phyloP scores from a whole-genome alignment of 2,113 vertebrate species.

The Catharus bicknelli region DNA sequence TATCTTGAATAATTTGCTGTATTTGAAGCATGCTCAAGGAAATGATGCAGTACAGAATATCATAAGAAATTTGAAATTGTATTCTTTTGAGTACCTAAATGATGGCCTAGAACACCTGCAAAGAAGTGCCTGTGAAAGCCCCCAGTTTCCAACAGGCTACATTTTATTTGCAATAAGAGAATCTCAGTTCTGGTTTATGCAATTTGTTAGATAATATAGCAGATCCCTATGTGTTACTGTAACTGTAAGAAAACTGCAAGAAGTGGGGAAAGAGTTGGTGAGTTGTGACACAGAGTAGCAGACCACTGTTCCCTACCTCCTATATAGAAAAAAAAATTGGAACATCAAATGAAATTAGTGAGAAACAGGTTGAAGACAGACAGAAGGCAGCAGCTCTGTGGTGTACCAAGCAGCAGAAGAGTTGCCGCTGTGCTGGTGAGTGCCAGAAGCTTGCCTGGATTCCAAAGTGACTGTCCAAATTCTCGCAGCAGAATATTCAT shows the following conservation, averaged over 20 bases:
- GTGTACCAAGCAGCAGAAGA: background rate
- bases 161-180: background rate
- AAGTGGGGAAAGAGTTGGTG: background rate
- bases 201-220: background rate
- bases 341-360: background rate
- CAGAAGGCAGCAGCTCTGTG: background rate
- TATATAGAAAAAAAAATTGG: background rate
- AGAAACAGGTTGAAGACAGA: background rate
- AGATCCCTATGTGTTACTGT: background rate
- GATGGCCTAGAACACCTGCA: background rate
- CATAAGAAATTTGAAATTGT: background rate
- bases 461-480: background rate
- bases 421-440: background rate
- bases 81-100: background rate
- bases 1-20: conserved; percentile 1
- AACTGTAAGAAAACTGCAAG: background rate
- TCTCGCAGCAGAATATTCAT: background rate
- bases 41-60: background rate
- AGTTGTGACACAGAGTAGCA: background rate
- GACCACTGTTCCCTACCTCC: background rate
- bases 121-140: background rate
- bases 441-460: background rate
- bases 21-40: background rate
- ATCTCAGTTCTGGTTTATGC: background rate
- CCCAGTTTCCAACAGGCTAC: background rate